Evolutionary conservation across 2,888 invertebrate species (phyloP), one percentile per base, ranked within the genome.

Genomic region (Serrognathus titanus): DNA sequence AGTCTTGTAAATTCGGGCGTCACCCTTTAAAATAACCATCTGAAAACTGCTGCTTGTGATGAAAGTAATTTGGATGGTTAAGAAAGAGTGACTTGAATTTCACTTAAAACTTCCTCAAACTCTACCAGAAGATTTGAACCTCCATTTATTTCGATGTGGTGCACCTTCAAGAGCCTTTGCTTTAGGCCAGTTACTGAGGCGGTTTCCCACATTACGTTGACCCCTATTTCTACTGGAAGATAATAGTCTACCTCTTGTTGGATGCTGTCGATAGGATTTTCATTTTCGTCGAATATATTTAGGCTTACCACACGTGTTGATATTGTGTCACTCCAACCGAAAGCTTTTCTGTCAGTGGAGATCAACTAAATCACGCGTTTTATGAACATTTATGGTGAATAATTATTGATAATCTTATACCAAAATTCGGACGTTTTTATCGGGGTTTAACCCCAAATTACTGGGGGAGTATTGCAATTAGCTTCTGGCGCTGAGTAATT

Each of bases 1-100:
- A 59, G 47, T 59, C 58, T 10, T 36, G 8, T 35, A 37, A 47
- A 9, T 36, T 48, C 2, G 58, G 58, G n/a, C 55, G 47, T 1
- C 53, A 13, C 35, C 43, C 40, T 36, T 52, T 1, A 55, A 55
- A 20, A 59, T 43, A 1, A 55, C 53, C 4, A 59, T n/a, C 58
- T 58, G 39, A 43, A 58, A 55, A 20, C 40, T 51, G 11, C 11
- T 9, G 31, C 37, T 48, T 24, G 20, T 41, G 11, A 10, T 41
- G 12, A 36, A 10, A 16, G 11, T 16, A 10, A 11, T 8, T 48
- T 35, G 11, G 16, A 2, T 40, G 16, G 16, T 24, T 24, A 1
- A 35, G 35, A 12, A 43, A 4, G 9, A 43, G 9, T 48, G n/a
- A 35, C 41, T 35, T n/a, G 10, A 36, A 43, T 12, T 35, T 35